Percentiles rank a stretch among this genome's conserved stretches.
Evolutionary conservation across 2,888 invertebrate species (phyloP).

Genomic region (Drosophila colorata): DNA sequence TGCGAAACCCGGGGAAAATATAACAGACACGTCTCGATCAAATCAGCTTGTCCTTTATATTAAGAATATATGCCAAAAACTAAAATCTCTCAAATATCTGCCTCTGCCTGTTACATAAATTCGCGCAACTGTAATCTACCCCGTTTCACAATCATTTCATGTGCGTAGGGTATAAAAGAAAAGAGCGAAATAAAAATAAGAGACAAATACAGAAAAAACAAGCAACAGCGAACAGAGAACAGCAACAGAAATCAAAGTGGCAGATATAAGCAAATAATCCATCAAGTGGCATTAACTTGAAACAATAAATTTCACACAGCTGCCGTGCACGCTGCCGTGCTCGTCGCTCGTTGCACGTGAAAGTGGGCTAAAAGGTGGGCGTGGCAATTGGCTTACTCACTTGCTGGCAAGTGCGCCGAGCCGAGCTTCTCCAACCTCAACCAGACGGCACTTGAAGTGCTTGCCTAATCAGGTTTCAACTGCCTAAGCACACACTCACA

Average conservation of each 20-base stretch:
- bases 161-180: not conserved
- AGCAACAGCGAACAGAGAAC: slow-evolving; percentile 1
- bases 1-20: too few species aligned
- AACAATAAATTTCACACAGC: slow-evolving; percentile 79
- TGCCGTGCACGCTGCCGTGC: slow-evolving; percentile 16
- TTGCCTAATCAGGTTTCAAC: slow-evolving; percentile 79
- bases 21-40: too few species aligned
- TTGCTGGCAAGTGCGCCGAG: not conserved
- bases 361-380: slow-evolving; percentile 6
- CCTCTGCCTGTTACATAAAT: not conserved
- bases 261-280: slow-evolving; percentile 77
- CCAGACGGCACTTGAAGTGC: slow-evolving; percentile 72
- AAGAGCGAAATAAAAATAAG: slow-evolving; percentile 6
- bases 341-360: slow-evolving; percentile 2
- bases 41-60: too few species aligned
- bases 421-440: slow-evolving; percentile 13
- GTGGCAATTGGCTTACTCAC: slow-evolving; percentile 53
- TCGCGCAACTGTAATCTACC: not conserved
- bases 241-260: slow-evolving; percentile 56
- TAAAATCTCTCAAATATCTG: too few species aligned
- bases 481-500: slow-evolving; percentile 52
- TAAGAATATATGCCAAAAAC: too few species aligned
- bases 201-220: slow-evolving; percentile 16
- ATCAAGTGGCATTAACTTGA: slow-evolving; percentile 82
- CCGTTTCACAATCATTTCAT: not conserved